phyloP scores from a whole-genome alignment of 35 echinoderm and acorn worm genomes.

The Anneissia japonica region DNA sequence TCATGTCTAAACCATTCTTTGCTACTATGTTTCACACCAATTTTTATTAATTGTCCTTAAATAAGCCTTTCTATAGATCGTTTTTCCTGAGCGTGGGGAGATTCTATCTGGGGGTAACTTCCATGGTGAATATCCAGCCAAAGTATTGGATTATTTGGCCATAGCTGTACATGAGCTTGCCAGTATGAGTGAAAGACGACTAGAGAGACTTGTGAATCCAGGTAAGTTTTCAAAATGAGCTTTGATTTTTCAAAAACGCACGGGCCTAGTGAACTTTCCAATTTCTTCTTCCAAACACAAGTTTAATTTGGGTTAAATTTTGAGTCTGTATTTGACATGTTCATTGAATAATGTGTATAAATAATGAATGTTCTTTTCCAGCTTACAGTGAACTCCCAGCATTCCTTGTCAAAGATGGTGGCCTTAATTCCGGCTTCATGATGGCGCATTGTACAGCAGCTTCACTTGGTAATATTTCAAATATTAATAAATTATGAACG shows the following conservation, averaged over 20 bases:
- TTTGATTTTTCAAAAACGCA: no score
- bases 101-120: slow-evolving; percentile 89
- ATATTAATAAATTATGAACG: no score
- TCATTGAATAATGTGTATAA: no score
- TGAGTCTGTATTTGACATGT: no score
- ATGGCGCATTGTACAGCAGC: slow-evolving; percentile 90
- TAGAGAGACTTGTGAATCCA: slow-evolving; percentile 73
- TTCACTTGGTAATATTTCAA: slow-evolving; percentile 75
- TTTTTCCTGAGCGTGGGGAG: slow-evolving; percentile 72
- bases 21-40: no score
- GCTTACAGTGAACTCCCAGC: slow-evolving; percentile 81
- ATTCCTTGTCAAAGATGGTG: slow-evolving; percentile 72
- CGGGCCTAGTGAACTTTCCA: neutral
- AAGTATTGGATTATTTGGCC: slow-evolving; percentile 94
- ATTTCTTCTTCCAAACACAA: no score
- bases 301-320: no score
- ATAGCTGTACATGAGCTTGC: slow-evolving; percentile 92
- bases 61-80: slow-evolving; percentile 29
- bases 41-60: no score
- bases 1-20: no score
- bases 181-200: slow-evolving; percentile 85
- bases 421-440: slow-evolving; percentile 90
- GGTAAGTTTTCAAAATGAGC: slow-evolving; percentile 29
- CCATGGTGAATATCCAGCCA: slow-evolving; percentile 92
- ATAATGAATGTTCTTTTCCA: slow-evolving; percentile 4